A percentile compares a stretch with the other conserved stretches of the same genome.
phyloP scores from a whole-genome alignment of 1,140 invertebrate species.

The Megathymus violae region DNA sequence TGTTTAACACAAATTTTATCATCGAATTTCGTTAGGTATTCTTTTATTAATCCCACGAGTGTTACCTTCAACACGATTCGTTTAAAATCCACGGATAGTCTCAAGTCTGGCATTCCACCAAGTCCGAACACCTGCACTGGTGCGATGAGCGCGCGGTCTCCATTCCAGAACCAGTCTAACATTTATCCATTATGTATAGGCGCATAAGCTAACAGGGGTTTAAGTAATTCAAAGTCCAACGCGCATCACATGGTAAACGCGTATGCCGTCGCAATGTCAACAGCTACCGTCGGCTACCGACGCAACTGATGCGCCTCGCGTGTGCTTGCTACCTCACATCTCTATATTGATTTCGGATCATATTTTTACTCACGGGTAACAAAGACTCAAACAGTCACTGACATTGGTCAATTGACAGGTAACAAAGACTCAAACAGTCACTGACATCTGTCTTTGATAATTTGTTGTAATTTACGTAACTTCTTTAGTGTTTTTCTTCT shows the following conservation, averaged over 20 bases:
- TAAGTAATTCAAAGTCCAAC: conserved; percentile 2
- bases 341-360: background rate
- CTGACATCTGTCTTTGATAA: too few species aligned
- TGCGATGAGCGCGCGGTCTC: background rate
- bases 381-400: background rate
- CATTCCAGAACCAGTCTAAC: background rate
- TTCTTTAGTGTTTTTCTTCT: too few species aligned
- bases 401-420: too few species aligned
- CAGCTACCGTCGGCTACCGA: conserved; percentile 13
- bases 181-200: background rate
- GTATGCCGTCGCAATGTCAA: conserved; percentile 24
- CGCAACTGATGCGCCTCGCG: background rate
- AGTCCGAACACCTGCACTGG: background rate
- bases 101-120: background rate
- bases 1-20: too few species aligned
- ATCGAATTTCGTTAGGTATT: too few species aligned
- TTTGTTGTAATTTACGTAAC: too few species aligned
- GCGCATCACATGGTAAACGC: too few species aligned
- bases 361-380: background rate
- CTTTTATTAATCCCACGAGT: too few species aligned
- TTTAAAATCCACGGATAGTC: background rate
- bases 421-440: too few species aligned
- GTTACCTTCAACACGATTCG: too few species aligned
- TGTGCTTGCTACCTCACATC: conserved; percentile 13
- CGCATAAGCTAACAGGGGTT: background rate